A percentile compares a stretch with the other conserved stretches of the same genome.
These are phyloP conservation scores for Phenganax marumi DNA, from an alignment of 92 coral and sea anemone species.

Conservation along the genomic window DNA sequence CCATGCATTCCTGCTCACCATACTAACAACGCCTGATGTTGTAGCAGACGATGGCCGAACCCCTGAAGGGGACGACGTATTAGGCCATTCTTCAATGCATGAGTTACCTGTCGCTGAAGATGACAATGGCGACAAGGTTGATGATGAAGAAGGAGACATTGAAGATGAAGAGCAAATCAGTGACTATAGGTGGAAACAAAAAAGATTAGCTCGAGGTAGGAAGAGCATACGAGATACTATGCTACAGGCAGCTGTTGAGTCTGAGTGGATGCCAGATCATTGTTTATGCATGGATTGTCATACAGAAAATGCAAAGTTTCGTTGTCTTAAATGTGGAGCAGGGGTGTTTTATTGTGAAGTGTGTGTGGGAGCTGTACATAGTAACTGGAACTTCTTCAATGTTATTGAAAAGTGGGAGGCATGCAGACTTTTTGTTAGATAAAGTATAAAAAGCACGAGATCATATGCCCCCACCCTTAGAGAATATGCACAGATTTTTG, in stretches of 20 bases:
- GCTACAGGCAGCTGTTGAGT: not conserved
- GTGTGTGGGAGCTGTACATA: not conserved
- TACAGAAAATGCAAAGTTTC: not conserved
- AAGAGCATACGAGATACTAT: not conserved
- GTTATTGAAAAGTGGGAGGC: slow-evolving; percentile 5
- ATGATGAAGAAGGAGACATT: not conserved
- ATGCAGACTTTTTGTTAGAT: not conserved
- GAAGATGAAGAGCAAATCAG: not conserved
- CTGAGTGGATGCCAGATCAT: not conserved
- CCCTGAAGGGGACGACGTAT: too few species aligned
- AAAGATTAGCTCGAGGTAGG: not conserved
- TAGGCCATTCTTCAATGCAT: too few species aligned
- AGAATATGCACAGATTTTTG: too few species aligned
- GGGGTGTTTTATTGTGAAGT: slow-evolving; percentile 5
- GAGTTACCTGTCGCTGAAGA: too few species aligned
- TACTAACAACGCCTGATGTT: too few species aligned
- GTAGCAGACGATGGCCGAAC: too few species aligned
- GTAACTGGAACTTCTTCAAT: not conserved
- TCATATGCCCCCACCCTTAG: too few species aligned
- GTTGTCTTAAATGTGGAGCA: slow-evolving; percentile 17
- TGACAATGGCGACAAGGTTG: not conserved
- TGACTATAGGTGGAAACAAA: not conserved
- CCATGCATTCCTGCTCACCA: too few species aligned
- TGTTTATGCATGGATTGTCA: not conserved
- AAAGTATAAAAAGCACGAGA: too few species aligned